A percentile compares a stretch with the other conserved stretches of the same genome.
phyloP scores from a whole-genome alignment of 2,797 vertebrate genomes.

The Tangara arthus region DNA sequence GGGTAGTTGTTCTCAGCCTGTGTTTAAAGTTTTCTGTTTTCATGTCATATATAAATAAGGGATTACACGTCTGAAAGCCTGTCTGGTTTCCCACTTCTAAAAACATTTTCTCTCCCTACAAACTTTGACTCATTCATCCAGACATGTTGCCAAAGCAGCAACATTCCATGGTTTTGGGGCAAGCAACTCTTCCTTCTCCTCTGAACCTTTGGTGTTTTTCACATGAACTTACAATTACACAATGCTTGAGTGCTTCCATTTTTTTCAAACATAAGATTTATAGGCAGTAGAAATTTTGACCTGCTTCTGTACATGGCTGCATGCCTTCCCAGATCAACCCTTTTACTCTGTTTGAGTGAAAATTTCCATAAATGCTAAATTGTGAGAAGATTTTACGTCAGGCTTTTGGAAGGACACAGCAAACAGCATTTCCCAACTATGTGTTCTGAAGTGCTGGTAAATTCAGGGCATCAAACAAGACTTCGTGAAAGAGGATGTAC shows the following conservation, averaged over 20 bases:
- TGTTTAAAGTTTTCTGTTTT: not conserved
- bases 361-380: not conserved
- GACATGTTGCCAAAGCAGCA: not conserved
- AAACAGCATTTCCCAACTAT: not conserved
- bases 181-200: not conserved
- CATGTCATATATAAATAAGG: not conserved
- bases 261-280: not conserved
- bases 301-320: not conserved
- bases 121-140: not conserved
- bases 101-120: not conserved
- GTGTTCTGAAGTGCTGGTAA: not conserved
- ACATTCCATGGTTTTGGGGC: not conserved
- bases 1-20: not conserved
- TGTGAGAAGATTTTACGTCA: not conserved
- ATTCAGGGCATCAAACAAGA: not conserved
- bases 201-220: not conserved
- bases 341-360: not conserved
- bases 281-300: not conserved
- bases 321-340: not conserved
- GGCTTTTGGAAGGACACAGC: not conserved
- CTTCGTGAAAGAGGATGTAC: not conserved
- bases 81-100: not conserved
- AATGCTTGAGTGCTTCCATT: not conserved
- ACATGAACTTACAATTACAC: not conserved
- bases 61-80: not conserved